A percentile compares a stretch with the other conserved stretches of the same genome.
Evolutionary conservation across 2,113 vertebrate species (phyloP).

Genomic region (Amblyornis subalaris): DNA sequence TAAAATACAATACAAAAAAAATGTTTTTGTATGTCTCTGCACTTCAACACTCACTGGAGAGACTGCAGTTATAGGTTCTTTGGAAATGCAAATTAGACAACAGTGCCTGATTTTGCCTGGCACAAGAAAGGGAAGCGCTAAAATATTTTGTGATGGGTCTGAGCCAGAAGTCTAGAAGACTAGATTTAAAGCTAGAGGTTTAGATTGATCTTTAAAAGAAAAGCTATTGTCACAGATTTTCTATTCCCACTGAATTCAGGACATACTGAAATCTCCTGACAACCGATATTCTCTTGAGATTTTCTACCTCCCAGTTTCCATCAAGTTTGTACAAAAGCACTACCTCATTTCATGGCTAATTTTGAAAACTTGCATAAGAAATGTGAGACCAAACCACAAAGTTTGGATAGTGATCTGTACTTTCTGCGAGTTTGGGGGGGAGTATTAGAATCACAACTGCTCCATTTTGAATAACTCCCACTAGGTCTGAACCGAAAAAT

Average conservation of each 20-base stretch:
- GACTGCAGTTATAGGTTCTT: constrained; percentile 42
- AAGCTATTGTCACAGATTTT: constrained; percentile 51
- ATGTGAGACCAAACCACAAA: constrained; percentile 28
- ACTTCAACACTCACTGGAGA: constrained; percentile 44
- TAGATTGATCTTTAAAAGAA: constrained; percentile 25
- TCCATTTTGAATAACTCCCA: not conserved
- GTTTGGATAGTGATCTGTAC: constrained; percentile 3
- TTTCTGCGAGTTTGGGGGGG: not conserved
- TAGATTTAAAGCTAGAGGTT: constrained; percentile 52
- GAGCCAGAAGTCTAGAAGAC: constrained; percentile 59
- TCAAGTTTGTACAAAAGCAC: not conserved
- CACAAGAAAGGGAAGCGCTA: constrained; percentile 52
- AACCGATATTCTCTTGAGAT: constrained; percentile 15
- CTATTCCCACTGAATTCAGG: not conserved
- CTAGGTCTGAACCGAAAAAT: constrained; percentile 4
- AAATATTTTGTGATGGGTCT: constrained; percentile 60
- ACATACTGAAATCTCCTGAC: constrained; percentile 11
- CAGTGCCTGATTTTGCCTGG: constrained; percentile 62
- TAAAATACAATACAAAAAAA: not conserved
- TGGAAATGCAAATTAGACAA: constrained; percentile 65
- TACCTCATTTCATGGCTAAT: constrained; percentile 7
- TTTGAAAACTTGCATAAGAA: constrained; percentile 34
- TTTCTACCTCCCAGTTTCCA: constrained; percentile 7
- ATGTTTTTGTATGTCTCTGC: constrained; percentile 14
- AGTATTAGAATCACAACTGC: not conserved